phyloP scores from a whole-genome alignment of 2,113 vertebrate species.

The Lagenorhynchus albirostris region DNA sequence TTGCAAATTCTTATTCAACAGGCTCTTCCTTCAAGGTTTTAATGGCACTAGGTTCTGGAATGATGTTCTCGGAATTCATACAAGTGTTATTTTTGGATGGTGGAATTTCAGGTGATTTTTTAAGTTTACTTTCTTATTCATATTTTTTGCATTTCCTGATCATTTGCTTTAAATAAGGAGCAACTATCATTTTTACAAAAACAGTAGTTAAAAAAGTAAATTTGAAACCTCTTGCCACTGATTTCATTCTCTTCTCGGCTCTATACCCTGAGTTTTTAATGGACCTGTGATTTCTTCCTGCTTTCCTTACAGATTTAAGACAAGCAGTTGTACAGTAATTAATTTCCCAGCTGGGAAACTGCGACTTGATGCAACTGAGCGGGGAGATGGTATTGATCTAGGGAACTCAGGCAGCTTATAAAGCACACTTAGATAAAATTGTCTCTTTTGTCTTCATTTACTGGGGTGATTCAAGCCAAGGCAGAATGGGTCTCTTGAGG shows the following conservation, averaged over 20 bases:
- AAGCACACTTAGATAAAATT: neutral
- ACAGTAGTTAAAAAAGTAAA: neutral
- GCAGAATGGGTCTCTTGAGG: neutral
- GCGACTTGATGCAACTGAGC: neutral
- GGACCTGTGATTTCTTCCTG: neutral
- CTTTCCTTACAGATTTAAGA: conserved; percentile 14
- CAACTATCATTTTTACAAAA: conserved; percentile 16
- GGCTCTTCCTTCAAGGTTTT: neutral
- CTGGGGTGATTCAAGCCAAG: conserved; percentile 30
- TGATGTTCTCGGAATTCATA: conserved; percentile 7
- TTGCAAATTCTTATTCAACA: conserved; percentile 19
- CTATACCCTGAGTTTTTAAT: neutral
- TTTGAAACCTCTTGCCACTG: neutral
- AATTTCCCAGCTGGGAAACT: conserved; percentile 27
- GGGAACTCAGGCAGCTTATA: neutral
- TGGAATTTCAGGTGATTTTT: conserved; percentile 36
- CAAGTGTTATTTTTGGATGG: conserved; percentile 18
- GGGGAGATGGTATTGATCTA: neutral
- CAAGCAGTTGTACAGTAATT: neutral
- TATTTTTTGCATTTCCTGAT: neutral
- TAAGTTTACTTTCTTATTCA: conserved; percentile 41
- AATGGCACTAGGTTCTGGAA: neutral
- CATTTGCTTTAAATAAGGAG: conserved; percentile 7
- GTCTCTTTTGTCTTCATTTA: conserved; percentile 18
- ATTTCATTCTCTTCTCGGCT: neutral